These are phyloP conservation scores for Macropodus opercularis DNA, from an alignment of 2,797 vertebrate genomes.

Conservation along the genomic window DNA sequence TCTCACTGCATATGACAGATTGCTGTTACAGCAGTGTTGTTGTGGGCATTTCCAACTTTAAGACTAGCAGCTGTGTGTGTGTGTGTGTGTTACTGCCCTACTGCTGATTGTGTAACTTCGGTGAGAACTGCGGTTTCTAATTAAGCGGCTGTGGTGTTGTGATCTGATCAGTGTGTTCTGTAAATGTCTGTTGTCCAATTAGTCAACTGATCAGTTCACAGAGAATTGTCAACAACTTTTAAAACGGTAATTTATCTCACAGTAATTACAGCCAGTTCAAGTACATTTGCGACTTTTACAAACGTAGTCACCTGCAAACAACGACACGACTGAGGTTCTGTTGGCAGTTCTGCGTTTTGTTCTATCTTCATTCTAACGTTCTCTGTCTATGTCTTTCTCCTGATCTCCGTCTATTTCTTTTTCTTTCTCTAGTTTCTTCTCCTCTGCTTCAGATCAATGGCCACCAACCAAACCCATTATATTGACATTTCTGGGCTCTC, in stretches of 20 bases:
- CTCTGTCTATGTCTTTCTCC: constrained; percentile 7
- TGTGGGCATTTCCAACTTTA: background rate
- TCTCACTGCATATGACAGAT: constrained; percentile 10
- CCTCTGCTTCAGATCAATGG: constrained; percentile 58
- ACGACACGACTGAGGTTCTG: background rate
- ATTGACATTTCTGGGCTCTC: constrained; percentile 62
- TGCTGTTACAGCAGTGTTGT: constrained; percentile 21
- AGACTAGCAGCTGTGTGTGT: background rate
- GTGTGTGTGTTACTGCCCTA: background rate
- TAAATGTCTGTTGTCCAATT: background rate
- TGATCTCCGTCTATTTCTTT: too few species aligned
- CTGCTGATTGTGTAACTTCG: background rate
- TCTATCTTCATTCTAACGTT: background rate
- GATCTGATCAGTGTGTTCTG: background rate
- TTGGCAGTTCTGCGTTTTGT: background rate
- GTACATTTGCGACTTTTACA: background rate
- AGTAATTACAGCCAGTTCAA: background rate
- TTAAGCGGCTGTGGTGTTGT: background rate
- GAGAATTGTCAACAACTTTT: background rate
- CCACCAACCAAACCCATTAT: constrained; percentile 44
- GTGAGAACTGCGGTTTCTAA: background rate
- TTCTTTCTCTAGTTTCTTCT: constrained; percentile 50
- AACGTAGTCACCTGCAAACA: background rate
- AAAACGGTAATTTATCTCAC: background rate
- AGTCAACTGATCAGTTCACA: background rate